Evolutionary conservation across 2,113 vertebrate genomes (phyloP).

Genomic region (Isichthys henryi): DNA sequence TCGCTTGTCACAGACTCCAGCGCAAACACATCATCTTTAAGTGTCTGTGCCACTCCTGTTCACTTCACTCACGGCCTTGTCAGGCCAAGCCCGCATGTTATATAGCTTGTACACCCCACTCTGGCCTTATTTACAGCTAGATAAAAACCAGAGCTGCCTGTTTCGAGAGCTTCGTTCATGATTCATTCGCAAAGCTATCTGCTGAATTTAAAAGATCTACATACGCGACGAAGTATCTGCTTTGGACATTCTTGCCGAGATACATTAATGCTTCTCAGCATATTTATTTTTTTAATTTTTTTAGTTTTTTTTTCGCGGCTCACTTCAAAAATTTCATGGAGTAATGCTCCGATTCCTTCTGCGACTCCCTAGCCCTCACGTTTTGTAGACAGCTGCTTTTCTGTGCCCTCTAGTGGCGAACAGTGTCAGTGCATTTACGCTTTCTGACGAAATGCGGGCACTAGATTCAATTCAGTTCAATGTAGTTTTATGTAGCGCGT

Average conservation of each 20-base stretch:
- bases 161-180: neutral
- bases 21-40: neutral
- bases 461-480: neutral
- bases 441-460: neutral
- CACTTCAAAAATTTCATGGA: neutral
- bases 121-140: slow-evolving; percentile 2
- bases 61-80: slow-evolving; percentile 1
- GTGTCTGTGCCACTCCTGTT: neutral
- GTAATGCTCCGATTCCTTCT: neutral
- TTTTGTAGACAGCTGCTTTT: neutral
- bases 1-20: neutral
- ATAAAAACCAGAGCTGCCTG: neutral
- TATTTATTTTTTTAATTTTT: too few species aligned
- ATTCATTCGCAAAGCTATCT: neutral
- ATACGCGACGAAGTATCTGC: neutral
- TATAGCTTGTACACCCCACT: neutral
- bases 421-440: neutral
- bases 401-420: neutral
- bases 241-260: neutral
- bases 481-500: neutral
- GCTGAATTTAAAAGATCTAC: neutral
- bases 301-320: neutral
- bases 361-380: neutral
- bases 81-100: neutral
- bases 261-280: neutral